Percentiles rank a stretch among this genome's conserved stretches.
phyloP scores from a whole-genome alignment of 2,888 invertebrate genomes.

The Spatulosminthurus flaviceps region DNA sequence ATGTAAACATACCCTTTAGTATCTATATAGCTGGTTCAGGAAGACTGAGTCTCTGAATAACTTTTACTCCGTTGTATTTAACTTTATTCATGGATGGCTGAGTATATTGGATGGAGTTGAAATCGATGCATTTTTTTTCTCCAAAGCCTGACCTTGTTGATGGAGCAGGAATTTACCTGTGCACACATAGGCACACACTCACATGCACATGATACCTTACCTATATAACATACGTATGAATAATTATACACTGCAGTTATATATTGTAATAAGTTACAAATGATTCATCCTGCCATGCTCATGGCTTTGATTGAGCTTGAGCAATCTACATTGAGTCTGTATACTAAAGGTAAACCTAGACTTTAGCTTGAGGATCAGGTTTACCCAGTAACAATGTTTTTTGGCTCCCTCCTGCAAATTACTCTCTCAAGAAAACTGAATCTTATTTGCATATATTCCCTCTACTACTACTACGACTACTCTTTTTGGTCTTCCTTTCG shows the following conservation, averaged over 20 bases:
- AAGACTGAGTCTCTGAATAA: conserved; percentile 28
- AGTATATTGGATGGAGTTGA: conserved; percentile 36
- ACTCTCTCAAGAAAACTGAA: neutral
- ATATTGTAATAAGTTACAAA: neutral
- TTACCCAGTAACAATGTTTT: neutral
- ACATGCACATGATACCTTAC: conserved; percentile 3
- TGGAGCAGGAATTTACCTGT: conserved; percentile 1
- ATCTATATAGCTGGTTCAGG: conserved; percentile 20
- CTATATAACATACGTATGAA: neutral
- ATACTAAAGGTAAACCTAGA: neutral
- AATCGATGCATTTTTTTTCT: conserved; percentile 8
- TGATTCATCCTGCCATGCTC: neutral
- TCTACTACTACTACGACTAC: too few species aligned
- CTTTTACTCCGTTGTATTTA: conserved; percentile 29
- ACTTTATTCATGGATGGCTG: conserved; percentile 34
- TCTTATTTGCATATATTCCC: conserved; percentile 33
- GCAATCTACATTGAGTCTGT: neutral
- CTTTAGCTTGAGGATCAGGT: conserved; percentile 27
- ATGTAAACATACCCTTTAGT: too few species aligned
- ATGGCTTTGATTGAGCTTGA: neutral
- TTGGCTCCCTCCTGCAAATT: neutral
- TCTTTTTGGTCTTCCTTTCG: conserved; percentile 15
- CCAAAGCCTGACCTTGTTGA: conserved; percentile 32
- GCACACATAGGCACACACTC: too few species aligned
- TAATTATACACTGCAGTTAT: neutral